Percentiles rank a stretch among this genome's conserved stretches.
Conservation (phyloP, 2,113 vertebrate species). For the Heloderma charlesbogerti region DNA sequence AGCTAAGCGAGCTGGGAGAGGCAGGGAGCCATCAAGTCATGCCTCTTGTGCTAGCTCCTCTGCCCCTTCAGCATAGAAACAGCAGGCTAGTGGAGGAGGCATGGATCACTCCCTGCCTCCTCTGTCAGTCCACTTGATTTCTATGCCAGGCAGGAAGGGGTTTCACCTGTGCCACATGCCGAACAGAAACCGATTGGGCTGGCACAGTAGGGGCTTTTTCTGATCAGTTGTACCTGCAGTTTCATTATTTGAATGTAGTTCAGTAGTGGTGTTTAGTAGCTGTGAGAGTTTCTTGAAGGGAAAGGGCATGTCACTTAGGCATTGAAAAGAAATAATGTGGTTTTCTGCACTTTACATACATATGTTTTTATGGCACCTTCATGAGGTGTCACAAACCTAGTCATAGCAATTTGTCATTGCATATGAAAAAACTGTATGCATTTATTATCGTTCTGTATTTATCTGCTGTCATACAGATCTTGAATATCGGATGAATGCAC, state of each 20-base stretch:
- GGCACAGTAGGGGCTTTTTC: too few relatives aligned
- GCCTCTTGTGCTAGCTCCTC: too few relatives aligned
- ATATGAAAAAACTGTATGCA: background rate
- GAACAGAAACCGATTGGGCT: too few relatives aligned
- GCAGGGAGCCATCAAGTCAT: too few relatives aligned
- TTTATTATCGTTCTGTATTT: constrained; percentile 24
- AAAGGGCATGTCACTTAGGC: background rate
- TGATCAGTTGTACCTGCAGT: background rate
- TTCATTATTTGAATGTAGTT: background rate
- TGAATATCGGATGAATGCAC: constrained; percentile 94
- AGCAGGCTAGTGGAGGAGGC: too few relatives aligned
- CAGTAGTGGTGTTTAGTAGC: background rate
- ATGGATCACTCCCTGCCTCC: too few relatives aligned
- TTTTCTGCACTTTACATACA: background rate
- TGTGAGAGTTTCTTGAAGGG: background rate
- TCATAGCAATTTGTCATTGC: background rate
- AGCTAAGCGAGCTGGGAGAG: too few relatives aligned
- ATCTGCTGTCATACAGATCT: constrained; percentile 82
- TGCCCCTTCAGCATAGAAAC: too few relatives aligned
- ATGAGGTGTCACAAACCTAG: background rate
- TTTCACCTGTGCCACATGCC: too few relatives aligned
- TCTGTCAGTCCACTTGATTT: too few relatives aligned
- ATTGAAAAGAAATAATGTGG: background rate
- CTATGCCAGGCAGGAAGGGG: too few relatives aligned
- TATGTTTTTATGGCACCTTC: background rate